Evolutionary conservation across 2,113 vertebrate genomes (phyloP).

Genomic region (Caretta caretta): DNA sequence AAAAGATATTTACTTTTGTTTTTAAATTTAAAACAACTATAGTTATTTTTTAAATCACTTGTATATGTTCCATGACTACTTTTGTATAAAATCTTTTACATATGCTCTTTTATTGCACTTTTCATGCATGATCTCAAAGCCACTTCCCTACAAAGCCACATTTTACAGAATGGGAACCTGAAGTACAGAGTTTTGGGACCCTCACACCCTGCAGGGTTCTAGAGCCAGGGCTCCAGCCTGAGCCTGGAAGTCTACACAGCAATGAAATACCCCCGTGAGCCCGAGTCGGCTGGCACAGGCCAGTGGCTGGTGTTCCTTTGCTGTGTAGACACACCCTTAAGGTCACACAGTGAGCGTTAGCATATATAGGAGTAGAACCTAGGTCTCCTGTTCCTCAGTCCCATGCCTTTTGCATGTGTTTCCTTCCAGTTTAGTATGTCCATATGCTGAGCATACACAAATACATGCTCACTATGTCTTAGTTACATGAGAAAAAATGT

Average conservation of each 20-base stretch:
- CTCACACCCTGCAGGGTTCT: too few relatives aligned
- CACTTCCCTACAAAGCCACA: background rate
- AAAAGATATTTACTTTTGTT: background rate
- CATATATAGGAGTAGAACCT: background rate
- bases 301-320: too few relatives aligned
- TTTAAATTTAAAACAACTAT: background rate
- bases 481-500: background rate
- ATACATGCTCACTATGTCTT: background rate
- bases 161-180: background rate
- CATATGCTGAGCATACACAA: background rate
- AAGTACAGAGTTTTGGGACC: background rate
- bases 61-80: background rate
- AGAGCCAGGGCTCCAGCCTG: too few relatives aligned
- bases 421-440: fast-evolving
- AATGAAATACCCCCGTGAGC: too few relatives aligned
- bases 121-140: too few relatives aligned
- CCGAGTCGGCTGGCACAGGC: too few relatives aligned
- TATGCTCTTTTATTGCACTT: background rate
- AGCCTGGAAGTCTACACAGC: too few relatives aligned
- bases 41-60: background rate
- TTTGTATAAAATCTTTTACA: background rate
- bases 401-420: background rate
- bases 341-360: background rate
- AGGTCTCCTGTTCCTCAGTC: background rate
- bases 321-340: background rate